Conservation (phyloP, 2,797 vertebrate genomes). For the Helarctos malayanus region DNA sequence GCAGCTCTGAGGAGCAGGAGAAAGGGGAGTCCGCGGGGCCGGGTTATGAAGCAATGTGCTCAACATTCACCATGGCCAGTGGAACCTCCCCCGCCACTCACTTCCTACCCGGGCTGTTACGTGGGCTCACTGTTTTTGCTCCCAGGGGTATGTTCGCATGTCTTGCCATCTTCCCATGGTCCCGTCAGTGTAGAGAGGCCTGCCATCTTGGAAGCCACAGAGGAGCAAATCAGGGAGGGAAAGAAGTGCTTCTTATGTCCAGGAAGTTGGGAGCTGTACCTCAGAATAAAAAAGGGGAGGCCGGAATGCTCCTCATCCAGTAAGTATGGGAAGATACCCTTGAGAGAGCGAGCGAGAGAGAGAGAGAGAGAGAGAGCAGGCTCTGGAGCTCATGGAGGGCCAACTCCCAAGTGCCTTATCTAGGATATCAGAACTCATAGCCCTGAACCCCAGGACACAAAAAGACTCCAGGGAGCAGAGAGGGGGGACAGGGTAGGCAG, state of each 20-base stretch:
- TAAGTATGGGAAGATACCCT: neutral
- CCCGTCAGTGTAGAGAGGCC: neutral
- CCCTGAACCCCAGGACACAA: neutral
- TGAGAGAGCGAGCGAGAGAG: neutral
- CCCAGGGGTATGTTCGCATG: neutral
- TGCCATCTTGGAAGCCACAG: neutral
- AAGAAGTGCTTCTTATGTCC: neutral
- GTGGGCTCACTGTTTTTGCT: neutral
- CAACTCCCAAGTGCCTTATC: neutral
- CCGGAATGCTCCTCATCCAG: neutral
- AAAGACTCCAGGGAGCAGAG: neutral
- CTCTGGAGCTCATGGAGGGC: neutral
- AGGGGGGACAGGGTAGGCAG: neutral
- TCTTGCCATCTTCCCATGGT: neutral
- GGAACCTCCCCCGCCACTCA: neutral
- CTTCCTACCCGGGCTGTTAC: neutral
- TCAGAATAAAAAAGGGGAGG: neutral
- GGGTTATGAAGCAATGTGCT: neutral
- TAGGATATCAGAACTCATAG: neutral
- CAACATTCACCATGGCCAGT: neutral
- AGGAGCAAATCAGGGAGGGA: neutral
- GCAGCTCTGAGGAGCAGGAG: neutral
- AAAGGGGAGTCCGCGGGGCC: neutral
- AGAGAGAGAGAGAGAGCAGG: neutral
- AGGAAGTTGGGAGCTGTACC: neutral